Base-by-base conservation (phyloP, 2,797 vertebrate species). In the Miopithecus talapoin region DNA sequence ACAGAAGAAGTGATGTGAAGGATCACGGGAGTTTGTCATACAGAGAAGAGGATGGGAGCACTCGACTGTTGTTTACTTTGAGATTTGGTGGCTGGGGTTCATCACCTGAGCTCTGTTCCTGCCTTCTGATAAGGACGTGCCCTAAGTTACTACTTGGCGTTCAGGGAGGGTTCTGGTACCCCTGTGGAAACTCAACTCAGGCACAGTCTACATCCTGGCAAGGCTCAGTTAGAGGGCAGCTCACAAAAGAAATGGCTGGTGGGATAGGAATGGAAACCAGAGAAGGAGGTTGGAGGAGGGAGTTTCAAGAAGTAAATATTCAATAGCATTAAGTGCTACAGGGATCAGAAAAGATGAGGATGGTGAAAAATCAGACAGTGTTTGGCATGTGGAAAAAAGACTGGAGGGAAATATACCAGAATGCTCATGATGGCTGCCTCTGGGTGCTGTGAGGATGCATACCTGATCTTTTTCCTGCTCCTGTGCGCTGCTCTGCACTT, bases 311-410 rank as follows among this genome's bases (percentile, higher is more conserved):
- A 87, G 28, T 30, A 80, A 90, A 19, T 83, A 41, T 41, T 72
- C 78, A 57, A 43, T 30, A 75, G 14, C 30, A 2, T 14, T 13
- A 21, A 75, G 72, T 36, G 92, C 53, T 55, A 9, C 43, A 30
- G 55, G 85, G 53, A 72, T 85, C 50, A 70, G 74, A 39, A 81
- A 85, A 85, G 93, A 87, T 14, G 50, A 41, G 33, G 46, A 14
- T 50, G 41, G 68, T 46, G 48, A 59, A 86, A 91, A 78, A 43
- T 19, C n/a, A 91, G 75, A 78, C 24, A 87, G 4, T 17, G 21
- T n/a, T 61, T 46, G 39, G 91, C 78, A 86, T 19, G n/a, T 89
- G 84, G 95, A 97, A 78, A 87, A 95, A 94, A 97, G 93, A 92
- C 89, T 90, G 88, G 88, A 95, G 97, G 70, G 92, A 93, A 92